Conservation (phyloP, 2,888 invertebrate genomes). For the Hedya salicella region DNA sequence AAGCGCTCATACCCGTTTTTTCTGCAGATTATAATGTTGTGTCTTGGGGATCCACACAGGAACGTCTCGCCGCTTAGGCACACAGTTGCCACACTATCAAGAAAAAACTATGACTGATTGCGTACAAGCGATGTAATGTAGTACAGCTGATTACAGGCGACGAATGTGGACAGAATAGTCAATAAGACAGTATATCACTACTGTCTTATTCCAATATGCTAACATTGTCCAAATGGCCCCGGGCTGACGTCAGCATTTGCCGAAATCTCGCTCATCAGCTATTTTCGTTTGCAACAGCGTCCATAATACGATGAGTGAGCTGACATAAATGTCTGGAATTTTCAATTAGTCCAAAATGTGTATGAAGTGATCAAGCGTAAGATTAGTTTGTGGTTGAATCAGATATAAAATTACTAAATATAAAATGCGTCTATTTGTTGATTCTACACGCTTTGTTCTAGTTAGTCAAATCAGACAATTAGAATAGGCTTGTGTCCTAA, state of each 20-base stretch:
- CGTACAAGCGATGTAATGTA: conserved; percentile 1
- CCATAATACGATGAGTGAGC: conserved; percentile 70
- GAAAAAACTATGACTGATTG: conserved; percentile 27
- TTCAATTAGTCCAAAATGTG: conserved; percentile 60
- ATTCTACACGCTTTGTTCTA: background rate
- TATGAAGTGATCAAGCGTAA: conserved; percentile 53
- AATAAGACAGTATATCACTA: conserved; percentile 27
- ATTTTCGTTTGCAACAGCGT: conserved; percentile 68
- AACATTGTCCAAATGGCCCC: conserved; percentile 72
- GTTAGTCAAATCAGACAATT: background rate
- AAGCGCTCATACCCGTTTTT: conserved; percentile 26
- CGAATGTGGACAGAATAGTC: conserved; percentile 8
- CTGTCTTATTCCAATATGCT: conserved; percentile 50
- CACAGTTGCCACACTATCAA: conserved; percentile 18
- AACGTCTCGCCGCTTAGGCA: conserved; percentile 8
- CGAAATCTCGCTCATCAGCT: conserved; percentile 67
- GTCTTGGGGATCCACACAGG: conserved; percentile 20
- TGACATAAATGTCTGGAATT: conserved; percentile 68
- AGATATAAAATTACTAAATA: background rate
- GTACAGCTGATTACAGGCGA: conserved; percentile 1
- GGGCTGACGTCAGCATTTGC: conserved; percentile 72
- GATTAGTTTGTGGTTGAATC: background rate
- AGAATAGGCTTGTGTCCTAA: too few relatives aligned
- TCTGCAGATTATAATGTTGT: conserved; percentile 22
- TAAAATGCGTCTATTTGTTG: background rate